Evolutionary conservation across 2,888 invertebrate genomes (phyloP), one percentile per base, ranked within the genome.

Genomic region (Autographa pulchrina): DNA sequence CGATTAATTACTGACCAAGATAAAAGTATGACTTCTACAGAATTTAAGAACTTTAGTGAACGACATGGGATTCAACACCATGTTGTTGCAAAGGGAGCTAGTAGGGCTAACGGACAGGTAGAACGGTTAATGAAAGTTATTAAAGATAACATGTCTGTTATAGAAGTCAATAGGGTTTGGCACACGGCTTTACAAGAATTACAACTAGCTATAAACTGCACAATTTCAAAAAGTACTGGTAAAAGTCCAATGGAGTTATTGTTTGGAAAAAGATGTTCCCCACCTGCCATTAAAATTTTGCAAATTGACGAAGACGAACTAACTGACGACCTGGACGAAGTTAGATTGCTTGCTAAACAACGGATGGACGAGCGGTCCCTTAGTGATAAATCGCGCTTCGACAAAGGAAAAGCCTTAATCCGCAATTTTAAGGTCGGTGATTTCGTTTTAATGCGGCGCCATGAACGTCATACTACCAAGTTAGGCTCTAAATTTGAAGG

Each of bases 301-400:
- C 65, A 59, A 32, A 32, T 59, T 59, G 59, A 59, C 16, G 31
- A 59, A 16, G 59, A 59, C 16, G 5, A 16, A 65, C 9, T 18
- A 13, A 59, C 31, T 43, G 58, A 59, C 2, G 43, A 65, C 9
- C 1, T 65, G 1, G 31, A 59, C 2, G 31, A 16, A 25, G 18
- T 64, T 38, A 18, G 64, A 25, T 20, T 9, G 1, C 0, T 4
- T 20, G 14, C 16, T 25, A 64, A 64, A 38, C 8, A 56, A 11
- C 7, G 54, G 64, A 64, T 64, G 64, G 64, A 64, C 64, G 64
- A 64, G 64, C 64, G 56, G 16, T 64, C 64, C 14, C 25, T 14
- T 18, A 14, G 9, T 0, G 56, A 64, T 64, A 64, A 64, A 25
- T 7, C 9, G 2, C 38, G 64, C 3, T 64, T 64, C 16, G 64